These are phyloP conservation scores for Bacillus rossius DNA, from an alignment of 1,140 invertebrate genomes.

Conservation along the genomic window DNA sequence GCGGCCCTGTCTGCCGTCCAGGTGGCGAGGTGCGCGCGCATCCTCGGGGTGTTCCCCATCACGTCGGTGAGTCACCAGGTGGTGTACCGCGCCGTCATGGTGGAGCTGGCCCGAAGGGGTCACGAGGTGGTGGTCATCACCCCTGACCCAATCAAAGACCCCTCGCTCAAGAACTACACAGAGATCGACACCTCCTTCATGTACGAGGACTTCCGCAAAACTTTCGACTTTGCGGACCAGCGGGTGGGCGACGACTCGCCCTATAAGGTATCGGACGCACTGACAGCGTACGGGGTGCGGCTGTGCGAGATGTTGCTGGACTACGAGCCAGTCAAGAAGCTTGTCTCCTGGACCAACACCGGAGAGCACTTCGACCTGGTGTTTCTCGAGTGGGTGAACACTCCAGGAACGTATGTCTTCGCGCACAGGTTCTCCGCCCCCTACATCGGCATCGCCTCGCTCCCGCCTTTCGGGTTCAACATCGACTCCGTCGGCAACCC, in stretches of 20 bases:
- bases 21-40: no score
- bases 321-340: no score
- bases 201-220: no score
- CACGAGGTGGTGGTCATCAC: constrained; percentile 41
- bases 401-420: constrained; percentile 38
- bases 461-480: constrained; percentile 38
- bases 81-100: constrained; percentile 34
- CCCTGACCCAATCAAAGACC: constrained; percentile 35
- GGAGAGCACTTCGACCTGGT: constrained; percentile 40
- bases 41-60: constrained; percentile 36
- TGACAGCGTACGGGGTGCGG: no score
- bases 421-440: constrained; percentile 38
- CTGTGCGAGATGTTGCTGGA: no score
- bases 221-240: no score
- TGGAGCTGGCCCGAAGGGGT: constrained; percentile 36
- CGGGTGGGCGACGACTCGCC: no score
- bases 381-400: constrained; percentile 38
- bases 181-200: no score
- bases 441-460: constrained; percentile 33
- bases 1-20: no score
- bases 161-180: constrained; percentile 43
- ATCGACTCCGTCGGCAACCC: constrained; percentile 33
- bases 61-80: constrained; percentile 39
- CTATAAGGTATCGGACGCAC: no score
- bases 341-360: no score